Conservation (phyloP, 35 echinoderm and acorn worm genomes). For the Strongylocentrotus purpuratus region DNA sequence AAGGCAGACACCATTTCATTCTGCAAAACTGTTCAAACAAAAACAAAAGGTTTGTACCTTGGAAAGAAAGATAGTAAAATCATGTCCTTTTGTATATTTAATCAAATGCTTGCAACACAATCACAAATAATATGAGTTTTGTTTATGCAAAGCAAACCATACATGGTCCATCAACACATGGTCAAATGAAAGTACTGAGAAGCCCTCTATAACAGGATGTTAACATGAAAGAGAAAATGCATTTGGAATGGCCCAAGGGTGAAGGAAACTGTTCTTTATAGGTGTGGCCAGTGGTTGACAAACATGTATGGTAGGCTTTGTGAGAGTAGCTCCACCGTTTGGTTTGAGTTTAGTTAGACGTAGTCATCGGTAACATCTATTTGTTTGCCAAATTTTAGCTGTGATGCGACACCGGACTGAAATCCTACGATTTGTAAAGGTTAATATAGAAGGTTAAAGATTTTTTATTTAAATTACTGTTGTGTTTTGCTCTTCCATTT, state of each 20-base stretch:
- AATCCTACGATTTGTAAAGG: conserved; percentile 4
- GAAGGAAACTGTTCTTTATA: too few species aligned
- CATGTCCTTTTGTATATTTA: not conserved
- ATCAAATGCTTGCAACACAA: not conserved
- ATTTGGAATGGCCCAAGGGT: too few species aligned
- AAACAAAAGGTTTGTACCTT: too few species aligned
- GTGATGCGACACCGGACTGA: conserved; percentile 20
- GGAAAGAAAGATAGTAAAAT: not conserved
- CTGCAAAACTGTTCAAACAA: too few species aligned
- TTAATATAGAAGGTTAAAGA: conserved; percentile 2
- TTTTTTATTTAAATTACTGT: not conserved
- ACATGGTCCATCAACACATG: not conserved
- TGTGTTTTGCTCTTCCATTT: conserved; percentile 44
- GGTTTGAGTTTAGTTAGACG: not conserved
- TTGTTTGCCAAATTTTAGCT: not conserved
- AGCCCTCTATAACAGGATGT: too few species aligned
- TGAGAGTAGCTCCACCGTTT: not conserved
- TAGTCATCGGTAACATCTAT: not conserved
- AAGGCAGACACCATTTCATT: not conserved
- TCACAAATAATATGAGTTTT: not conserved
- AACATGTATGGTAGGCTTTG: not conserved
- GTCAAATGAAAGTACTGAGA: too few species aligned
- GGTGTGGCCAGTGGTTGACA: not conserved
- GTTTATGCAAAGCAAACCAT: not conserved
- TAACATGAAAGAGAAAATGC: too few species aligned